Percentiles rank a stretch among this genome's conserved stretches.
Conservation (phyloP, 35 echinoderm and acorn worm genomes). For the Eucidaris tribuloides region DNA sequence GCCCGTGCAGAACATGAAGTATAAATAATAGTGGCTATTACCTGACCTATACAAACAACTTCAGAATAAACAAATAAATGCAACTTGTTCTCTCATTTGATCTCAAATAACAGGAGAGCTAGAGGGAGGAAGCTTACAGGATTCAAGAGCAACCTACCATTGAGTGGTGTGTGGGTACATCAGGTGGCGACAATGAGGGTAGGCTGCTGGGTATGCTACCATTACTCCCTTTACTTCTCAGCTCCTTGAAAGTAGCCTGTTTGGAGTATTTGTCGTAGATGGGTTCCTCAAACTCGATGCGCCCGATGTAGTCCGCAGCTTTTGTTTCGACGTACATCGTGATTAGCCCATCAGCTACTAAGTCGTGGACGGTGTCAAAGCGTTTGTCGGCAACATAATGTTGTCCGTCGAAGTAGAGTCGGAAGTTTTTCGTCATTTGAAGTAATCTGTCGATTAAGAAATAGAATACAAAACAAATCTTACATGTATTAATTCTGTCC, state of each 20-base stretch:
- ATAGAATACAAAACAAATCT: too few species aligned
- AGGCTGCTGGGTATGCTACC: not conserved
- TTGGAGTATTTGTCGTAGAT: constrained; percentile 98
- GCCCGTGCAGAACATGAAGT: not conserved
- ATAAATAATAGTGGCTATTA: not conserved
- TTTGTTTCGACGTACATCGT: constrained; percentile 95
- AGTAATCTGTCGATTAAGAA: too few species aligned
- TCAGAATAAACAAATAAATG: too few species aligned
- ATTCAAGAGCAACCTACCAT: constrained; percentile 1
- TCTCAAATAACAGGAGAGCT: too few species aligned
- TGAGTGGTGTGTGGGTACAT: not conserved
- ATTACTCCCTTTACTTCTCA: not conserved
- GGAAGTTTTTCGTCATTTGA: constrained; percentile 82
- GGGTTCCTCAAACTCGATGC: constrained; percentile 83
- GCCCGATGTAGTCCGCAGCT: constrained; percentile 91
- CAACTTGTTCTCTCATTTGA: too few species aligned
- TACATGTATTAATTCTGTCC: too few species aligned
- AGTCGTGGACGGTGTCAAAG: constrained; percentile 90
- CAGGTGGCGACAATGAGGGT: not conserved
- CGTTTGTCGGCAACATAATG: constrained; percentile 97
- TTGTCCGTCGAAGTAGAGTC: constrained; percentile 87
- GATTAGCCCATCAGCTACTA: constrained; percentile 92
- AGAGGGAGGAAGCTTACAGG: not conserved
- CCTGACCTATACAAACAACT: not conserved
- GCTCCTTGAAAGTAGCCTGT: constrained; percentile 44